These are phyloP conservation scores for Palloptera scutellata DNA, from an alignment of 2,888 invertebrate species.

Conservation along the genomic window DNA sequence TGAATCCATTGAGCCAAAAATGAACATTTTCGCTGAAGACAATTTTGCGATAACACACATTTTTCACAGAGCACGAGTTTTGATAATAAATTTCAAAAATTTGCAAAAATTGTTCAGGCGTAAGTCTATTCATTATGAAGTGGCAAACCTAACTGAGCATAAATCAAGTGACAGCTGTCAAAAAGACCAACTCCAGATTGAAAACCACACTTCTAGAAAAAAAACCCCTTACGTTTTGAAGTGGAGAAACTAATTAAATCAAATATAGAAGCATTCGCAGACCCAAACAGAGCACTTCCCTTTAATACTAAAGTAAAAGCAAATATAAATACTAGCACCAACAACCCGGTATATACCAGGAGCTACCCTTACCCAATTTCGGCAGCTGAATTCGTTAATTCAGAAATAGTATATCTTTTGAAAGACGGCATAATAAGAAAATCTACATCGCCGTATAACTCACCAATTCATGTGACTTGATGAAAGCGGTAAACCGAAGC, in stretches of 20 bases:
- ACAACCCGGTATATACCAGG: constrained; percentile 30
- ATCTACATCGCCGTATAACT: constrained; percentile 30
- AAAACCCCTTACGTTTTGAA: too few species aligned
- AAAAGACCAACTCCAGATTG: too few species aligned
- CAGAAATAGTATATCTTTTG: constrained; percentile 29
- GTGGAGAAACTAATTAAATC: constrained; percentile 13
- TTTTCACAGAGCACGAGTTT: too few species aligned
- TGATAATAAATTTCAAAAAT: too few species aligned
- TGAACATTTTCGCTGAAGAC: too few species aligned
- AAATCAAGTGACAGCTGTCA: too few species aligned
- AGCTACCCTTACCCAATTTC: constrained; percentile 33
- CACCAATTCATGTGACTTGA: constrained; percentile 29
- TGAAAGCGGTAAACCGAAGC: constrained; percentile 27
- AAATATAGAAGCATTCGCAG: constrained; percentile 33
- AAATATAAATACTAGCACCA: constrained; percentile 28
- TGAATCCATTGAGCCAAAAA: too few species aligned
- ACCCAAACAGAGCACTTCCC: constrained; percentile 30
- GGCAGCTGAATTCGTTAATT: constrained; percentile 31
- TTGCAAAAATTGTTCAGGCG: too few species aligned
- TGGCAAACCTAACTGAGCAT: too few species aligned
- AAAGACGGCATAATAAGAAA: constrained; percentile 29
- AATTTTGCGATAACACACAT: too few species aligned
- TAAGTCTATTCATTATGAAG: too few species aligned
- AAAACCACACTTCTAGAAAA: too few species aligned
- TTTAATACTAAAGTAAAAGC: constrained; percentile 30